Conservation (phyloP, 2,888 invertebrate species). For the Drosophila nr. perissopoda region DNA sequence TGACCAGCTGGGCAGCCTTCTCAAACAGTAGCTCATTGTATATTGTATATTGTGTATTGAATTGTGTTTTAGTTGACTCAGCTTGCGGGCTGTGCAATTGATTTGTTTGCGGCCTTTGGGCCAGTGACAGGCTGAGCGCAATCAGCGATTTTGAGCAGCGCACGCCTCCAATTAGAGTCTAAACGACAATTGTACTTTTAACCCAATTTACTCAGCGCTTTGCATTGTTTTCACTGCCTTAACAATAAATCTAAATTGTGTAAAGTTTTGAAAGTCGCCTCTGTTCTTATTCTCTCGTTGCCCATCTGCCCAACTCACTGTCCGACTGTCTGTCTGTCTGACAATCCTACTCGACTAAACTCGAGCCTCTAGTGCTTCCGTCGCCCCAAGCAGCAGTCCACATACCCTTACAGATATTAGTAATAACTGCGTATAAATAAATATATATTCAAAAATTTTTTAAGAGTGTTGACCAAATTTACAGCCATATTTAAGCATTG, state of each 20-base stretch:
- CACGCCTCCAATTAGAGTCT: conserved; percentile 79
- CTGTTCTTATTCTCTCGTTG: conserved; percentile 22
- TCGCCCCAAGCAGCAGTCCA: conserved; percentile 19
- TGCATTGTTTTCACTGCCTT: conserved; percentile 56
- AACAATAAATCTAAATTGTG: conserved; percentile 76
- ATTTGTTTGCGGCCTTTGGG: conserved; percentile 74
- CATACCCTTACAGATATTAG: conserved; percentile 30
- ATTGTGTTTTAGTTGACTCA: background rate
- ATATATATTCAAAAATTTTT: background rate
- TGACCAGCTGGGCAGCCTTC: conserved; percentile 39
- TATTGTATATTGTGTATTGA: conserved; percentile 7
- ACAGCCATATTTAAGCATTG: background rate
- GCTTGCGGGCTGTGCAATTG: conserved; percentile 53
- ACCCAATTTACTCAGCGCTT: conserved; percentile 71
- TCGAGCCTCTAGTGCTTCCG: conserved; percentile 36
- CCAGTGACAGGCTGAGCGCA: conserved; percentile 71
- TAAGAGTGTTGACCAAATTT: background rate
- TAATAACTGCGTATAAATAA: background rate
- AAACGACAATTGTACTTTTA: conserved; percentile 79
- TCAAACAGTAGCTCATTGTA: conserved; percentile 66
- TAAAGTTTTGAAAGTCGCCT: conserved; percentile 65
- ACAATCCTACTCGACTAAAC: conserved; percentile 28
- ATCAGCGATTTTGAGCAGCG: conserved; percentile 69
- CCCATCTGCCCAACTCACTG: conserved; percentile 6
- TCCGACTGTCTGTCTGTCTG: conserved; percentile 1